These are phyloP conservation scores for Sitta carolinensis DNA, from an alignment of 2,797 vertebrate genomes.

Conservation along the genomic window DNA sequence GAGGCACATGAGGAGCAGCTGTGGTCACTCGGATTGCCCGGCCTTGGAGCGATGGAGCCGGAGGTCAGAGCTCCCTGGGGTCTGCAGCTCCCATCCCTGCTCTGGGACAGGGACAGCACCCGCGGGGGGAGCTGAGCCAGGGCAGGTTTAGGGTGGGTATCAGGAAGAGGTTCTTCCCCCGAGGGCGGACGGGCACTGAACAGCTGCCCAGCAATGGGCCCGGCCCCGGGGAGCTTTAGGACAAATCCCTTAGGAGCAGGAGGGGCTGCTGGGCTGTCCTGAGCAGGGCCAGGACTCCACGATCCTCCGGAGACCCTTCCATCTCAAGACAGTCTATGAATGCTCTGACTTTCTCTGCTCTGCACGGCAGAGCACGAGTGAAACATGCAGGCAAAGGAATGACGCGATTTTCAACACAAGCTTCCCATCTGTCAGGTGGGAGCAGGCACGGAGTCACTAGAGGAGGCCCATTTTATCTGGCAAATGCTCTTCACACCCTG, in stretches of 20 bases:
- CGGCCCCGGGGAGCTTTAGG: rapidly evolving
- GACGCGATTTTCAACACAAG: rapidly evolving
- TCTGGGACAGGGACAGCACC: too few species aligned
- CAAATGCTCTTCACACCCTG: rapidly evolving
- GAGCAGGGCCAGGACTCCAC: rapidly evolving
- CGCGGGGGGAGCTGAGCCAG: background rate
- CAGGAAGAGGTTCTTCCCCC: background rate
- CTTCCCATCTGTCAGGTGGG: too few species aligned
- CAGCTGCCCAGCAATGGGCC: rapidly evolving
- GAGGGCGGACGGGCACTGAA: background rate
- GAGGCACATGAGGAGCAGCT: background rate
- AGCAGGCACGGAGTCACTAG: background rate
- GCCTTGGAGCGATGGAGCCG: background rate
- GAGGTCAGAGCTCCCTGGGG: background rate
- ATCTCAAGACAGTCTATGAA: background rate
- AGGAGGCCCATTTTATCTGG: rapidly evolving
- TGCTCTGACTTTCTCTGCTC: too few species aligned
- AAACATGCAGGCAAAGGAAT: rapidly evolving
- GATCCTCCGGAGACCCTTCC: background rate
- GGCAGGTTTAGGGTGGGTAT: rapidly evolving
- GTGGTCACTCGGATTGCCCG: background rate
- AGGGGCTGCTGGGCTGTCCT: rapidly evolving
- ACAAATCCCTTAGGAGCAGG: rapidly evolving
- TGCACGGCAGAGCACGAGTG: background rate
- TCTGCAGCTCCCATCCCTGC: background rate